phyloP scores from a whole-genome alignment of 2,888 invertebrate genomes.

The Prionchulus punctatus region DNA sequence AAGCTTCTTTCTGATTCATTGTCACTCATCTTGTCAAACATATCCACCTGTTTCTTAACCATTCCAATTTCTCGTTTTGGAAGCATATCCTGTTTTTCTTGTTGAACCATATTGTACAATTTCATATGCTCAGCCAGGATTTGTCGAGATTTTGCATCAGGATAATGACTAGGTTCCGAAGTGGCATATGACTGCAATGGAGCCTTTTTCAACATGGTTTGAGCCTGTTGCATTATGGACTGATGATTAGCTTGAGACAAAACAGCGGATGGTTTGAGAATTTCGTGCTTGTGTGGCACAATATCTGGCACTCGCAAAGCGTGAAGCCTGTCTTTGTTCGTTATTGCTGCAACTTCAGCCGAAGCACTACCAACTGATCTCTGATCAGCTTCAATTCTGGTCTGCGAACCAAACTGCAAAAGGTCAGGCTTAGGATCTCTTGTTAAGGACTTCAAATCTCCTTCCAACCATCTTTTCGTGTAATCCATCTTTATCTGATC shows the following conservation, averaged over 20 bases:
- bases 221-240: neutral
- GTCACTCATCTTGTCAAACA: slow-evolving; percentile 3
- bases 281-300: neutral
- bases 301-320: neutral
- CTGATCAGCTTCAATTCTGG: slow-evolving; percentile 4
- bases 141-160: neutral
- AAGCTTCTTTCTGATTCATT: slow-evolving; percentile 1
- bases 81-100: neutral
- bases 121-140: neutral
- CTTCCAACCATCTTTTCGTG: slow-evolving; percentile 10
- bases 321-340: neutral
- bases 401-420: slow-evolving; percentile 4
- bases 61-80: neutral
- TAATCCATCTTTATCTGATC: slow-evolving; percentile 4
- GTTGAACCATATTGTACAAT: neutral
- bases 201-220: neutral
- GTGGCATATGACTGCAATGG: too few relatives aligned
- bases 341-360: slow-evolving; percentile 11
- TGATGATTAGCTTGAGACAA: neutral
- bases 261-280: neutral
- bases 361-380: slow-evolving; percentile 11
- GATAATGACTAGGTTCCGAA: too few relatives aligned
- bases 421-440: slow-evolving; percentile 3
- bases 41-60: slow-evolving; percentile 1
- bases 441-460: slow-evolving; percentile 6